Percentiles rank a stretch among this genome's conserved stretches.
Evolutionary conservation across 2,113 vertebrate species (phyloP).

Genomic region (Loxodonta africana): DNA sequence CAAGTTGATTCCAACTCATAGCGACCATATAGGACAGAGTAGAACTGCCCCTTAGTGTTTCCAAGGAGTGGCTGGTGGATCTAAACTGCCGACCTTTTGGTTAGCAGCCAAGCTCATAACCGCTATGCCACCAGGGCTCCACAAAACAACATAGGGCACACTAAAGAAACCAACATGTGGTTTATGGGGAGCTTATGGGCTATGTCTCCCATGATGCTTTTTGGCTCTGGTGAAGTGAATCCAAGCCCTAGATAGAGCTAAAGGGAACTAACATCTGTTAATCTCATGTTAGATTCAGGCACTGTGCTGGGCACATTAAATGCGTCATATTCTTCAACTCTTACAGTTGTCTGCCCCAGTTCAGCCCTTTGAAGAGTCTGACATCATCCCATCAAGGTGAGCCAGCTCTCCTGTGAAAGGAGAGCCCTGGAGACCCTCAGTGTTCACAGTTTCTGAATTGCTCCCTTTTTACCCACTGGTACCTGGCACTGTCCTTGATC

Average conservation of each 20-base stretch:
- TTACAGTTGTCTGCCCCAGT: neutral
- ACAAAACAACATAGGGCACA: too few species aligned
- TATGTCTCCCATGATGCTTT: neutral
- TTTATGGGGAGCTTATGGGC: neutral
- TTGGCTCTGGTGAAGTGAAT: neutral
- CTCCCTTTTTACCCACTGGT: neutral
- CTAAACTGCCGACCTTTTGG: too few species aligned
- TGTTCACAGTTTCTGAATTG: neutral
- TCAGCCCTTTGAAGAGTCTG: neutral
- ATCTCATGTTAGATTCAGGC: neutral
- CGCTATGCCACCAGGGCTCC: too few species aligned
- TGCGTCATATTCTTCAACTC: neutral
- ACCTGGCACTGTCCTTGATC: neutral
- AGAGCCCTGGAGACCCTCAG: neutral
- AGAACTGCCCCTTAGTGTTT: too few species aligned
- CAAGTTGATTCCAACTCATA: too few species aligned
- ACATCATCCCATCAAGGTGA: neutral
- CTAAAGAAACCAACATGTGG: neutral
- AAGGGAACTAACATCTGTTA: neutral
- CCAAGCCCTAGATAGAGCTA: neutral
- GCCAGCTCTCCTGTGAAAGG: neutral
- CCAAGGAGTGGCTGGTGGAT: too few species aligned
- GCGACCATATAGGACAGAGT: too few species aligned
- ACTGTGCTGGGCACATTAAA: neutral
- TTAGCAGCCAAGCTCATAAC: too few species aligned